Evolutionary conservation across 2,113 vertebrate species (phyloP).

Genomic region (Microtus richardsoni): DNA sequence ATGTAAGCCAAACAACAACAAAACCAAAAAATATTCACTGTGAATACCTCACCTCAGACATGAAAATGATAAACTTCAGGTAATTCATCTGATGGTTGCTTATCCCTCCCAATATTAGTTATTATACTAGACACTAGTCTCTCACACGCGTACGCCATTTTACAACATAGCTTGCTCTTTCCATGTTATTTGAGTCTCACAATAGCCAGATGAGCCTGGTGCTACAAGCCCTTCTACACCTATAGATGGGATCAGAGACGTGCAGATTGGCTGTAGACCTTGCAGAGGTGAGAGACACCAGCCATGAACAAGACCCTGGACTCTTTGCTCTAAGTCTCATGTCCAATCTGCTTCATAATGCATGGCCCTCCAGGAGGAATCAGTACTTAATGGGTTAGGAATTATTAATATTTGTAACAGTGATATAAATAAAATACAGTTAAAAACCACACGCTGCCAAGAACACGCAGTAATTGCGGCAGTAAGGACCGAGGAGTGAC

Average conservation of each 20-base stretch:
- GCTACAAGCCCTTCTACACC: background rate
- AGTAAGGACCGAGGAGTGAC: background rate
- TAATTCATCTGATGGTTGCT: background rate
- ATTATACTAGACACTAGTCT: background rate
- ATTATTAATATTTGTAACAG: slow-evolving; percentile 39
- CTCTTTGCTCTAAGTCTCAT: background rate
- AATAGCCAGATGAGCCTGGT: background rate
- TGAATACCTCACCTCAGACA: background rate
- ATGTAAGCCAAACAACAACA: background rate
- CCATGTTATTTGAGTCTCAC: background rate
- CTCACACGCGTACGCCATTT: background rate
- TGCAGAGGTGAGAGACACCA: background rate
- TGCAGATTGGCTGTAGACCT: background rate
- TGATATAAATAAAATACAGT: slow-evolving; percentile 2
- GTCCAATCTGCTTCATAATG: background rate
- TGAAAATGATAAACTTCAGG: background rate
- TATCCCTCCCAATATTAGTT: background rate
- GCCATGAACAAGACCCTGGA: background rate
- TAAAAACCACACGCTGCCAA: background rate
- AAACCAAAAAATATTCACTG: background rate
- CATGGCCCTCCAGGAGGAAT: background rate
- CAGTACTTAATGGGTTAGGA: background rate
- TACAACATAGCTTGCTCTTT: background rate
- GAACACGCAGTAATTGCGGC: background rate
- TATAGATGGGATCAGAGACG: background rate